Conservation (phyloP, 2,113 vertebrate genomes). For the Sphyrna mokarran region DNA sequence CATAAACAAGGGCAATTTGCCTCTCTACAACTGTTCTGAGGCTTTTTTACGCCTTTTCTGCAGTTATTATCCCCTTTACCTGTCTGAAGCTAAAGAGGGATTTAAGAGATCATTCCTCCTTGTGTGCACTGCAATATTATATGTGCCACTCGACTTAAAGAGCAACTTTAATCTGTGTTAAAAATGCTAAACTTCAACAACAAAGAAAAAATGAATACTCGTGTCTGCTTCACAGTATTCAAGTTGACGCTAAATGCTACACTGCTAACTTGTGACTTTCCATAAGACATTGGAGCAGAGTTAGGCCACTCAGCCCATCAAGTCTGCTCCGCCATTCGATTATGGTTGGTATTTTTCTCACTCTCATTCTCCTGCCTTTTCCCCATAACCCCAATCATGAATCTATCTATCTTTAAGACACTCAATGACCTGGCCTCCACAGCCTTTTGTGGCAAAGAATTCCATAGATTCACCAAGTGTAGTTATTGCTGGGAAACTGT, state of each 20-base stretch:
- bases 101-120: constrained; percentile 23
- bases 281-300: no score
- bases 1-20: constrained; percentile 40
- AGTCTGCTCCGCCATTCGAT: no score
- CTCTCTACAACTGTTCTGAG: constrained; percentile 20
- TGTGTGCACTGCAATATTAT: background rate
- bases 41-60: background rate
- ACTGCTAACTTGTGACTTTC: background rate
- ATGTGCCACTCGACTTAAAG: background rate
- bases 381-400: no score
- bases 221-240: no score
- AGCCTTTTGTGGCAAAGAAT: no score
- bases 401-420: no score
- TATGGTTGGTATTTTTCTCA: no score
- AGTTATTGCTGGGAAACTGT: background rate
- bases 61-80: constrained; percentile 24
- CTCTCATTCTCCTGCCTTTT: no score
- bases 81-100: constrained; percentile 7
- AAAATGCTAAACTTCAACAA: background rate
- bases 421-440: no score
- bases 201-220: background rate
- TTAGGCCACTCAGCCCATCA: no score
- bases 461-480: no score
- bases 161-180: background rate
- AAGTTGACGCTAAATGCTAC: no score